Conservation (phyloP, 2,113 vertebrate genomes). For the Campylomormyrus tamandua region DNA sequence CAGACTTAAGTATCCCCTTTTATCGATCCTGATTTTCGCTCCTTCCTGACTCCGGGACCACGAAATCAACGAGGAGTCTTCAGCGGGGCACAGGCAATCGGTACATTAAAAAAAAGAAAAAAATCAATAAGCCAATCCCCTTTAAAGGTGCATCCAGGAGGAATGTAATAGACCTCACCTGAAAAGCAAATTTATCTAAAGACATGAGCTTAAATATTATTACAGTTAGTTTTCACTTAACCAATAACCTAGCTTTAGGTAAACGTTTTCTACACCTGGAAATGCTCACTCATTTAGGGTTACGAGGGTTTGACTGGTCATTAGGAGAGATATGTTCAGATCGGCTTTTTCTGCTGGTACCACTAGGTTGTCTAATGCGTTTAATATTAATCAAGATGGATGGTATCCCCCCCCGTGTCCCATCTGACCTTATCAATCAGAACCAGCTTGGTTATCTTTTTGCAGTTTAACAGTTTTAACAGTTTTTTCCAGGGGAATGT, state of each 20-base stretch:
- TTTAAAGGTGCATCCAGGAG: not conserved
- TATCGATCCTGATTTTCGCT: not conserved
- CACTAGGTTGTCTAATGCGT: not conserved
- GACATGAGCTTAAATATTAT: not conserved
- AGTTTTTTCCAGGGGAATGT: not conserved
- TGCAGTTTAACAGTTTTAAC: not conserved
- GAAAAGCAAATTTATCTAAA: not conserved
- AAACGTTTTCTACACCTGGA: not conserved
- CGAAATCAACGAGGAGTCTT: not conserved
- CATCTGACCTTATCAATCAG: not conserved
- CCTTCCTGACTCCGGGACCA: not conserved
- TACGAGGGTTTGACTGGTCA: not conserved
- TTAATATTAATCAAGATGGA: not conserved
- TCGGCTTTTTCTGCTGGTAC: not conserved
- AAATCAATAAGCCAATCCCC: not conserved
- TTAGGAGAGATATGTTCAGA: not conserved
- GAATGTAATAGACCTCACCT: not conserved
- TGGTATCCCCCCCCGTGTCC: not conserved
- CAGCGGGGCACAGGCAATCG: not conserved
- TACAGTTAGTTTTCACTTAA: not conserved
- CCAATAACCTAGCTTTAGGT: not conserved
- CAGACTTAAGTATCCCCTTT: not conserved
- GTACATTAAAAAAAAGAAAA: not conserved
- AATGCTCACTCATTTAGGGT: not conserved
- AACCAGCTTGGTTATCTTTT: not conserved